These are phyloP conservation scores for Manis pentadactyla DNA, from an alignment of 2,797 vertebrate species.

Conservation along the genomic window DNA sequence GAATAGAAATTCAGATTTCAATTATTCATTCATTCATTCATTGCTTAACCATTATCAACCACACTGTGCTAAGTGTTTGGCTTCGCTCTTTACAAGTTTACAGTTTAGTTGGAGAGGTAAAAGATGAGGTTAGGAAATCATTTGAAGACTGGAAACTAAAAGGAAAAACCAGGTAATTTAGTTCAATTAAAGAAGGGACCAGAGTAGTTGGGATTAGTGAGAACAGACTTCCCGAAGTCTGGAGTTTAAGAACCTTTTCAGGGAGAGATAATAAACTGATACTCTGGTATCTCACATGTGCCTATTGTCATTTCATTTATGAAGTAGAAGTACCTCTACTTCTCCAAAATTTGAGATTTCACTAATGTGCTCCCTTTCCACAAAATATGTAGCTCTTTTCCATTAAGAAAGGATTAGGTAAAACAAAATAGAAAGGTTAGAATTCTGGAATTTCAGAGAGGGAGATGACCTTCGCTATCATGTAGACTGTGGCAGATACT, in stretches of 20 bases:
- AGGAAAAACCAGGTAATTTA: constrained; percentile 13
- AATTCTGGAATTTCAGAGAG: constrained; percentile 20
- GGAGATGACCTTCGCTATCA: neutral
- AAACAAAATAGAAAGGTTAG: neutral
- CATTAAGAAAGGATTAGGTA: neutral
- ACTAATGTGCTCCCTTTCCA: constrained; percentile 35
- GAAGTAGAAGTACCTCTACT: neutral
- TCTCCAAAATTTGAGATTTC: constrained; percentile 22
- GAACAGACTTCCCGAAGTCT: neutral
- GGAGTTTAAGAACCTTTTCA: constrained; percentile 15
- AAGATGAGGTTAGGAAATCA: constrained; percentile 23
- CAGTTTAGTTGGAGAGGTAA: constrained; percentile 37
- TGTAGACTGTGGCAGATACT: neutral
- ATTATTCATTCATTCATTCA: constrained; percentile 46
- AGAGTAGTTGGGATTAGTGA: neutral
- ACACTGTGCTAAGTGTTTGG: neutral
- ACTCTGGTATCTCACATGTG: neutral
- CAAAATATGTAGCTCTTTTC: constrained; percentile 37
- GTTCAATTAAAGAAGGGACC: neutral
- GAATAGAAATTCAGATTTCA: constrained; percentile 60
- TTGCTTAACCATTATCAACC: constrained; percentile 40
- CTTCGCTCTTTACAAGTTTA: constrained; percentile 42
- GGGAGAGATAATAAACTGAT: neutral
- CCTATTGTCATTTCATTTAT: neutral
- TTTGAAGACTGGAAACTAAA: constrained; percentile 14